Evolutionary conservation across 2,888 invertebrate genomes (phyloP), one percentile per base, ranked within the genome.

Genomic region (Hyppa rectilinea): DNA sequence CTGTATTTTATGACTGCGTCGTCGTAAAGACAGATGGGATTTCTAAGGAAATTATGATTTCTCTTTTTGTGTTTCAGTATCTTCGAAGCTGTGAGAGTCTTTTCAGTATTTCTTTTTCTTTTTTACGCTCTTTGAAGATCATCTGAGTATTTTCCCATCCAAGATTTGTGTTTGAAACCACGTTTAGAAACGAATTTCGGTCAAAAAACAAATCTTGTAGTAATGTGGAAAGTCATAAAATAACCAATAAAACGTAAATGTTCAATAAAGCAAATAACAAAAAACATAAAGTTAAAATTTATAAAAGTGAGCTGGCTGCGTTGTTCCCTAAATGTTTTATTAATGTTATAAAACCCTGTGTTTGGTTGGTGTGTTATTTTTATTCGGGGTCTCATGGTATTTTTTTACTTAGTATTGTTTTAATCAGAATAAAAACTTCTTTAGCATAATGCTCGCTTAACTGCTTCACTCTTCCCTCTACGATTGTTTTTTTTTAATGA

Each of bases 1-100:
- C 55, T 59, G 10, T 20, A 40, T 79, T 88, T 89, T 88, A 89
- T 83, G 78, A 68, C 58, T 62, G 58, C 23, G 20, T 31, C 29
- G 72, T 80, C 88, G 82, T 88, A 87, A 88, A 88, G 72, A 29
- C 66, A 59, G 76, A 85, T 84, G 76, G 73, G 50, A 62, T 80
- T 78, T 81, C 34, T 69, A 4, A 40, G 23, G 23, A 68, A 59
- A 80, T 80, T 70, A 74, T 66, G 47, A 56, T 55, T 60, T 78
- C 55, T 58, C 45, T 52, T 20, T 52, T n/a, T 49, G 40, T 64
- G 49, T 56, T 62, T 65, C 14, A 5, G 62, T 45, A 56, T 43
- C 53, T 69, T 62, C 53, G 12, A 2, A 62, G 38, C 20, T 47
- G 36, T 40, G 50, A 50, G 17, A 45, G 7, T 20, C 20, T 56